Evolutionary conservation across 1,140 invertebrate species (phyloP), one percentile per base, ranked within the genome.

Genomic region (Danaus melanippus): DNA sequence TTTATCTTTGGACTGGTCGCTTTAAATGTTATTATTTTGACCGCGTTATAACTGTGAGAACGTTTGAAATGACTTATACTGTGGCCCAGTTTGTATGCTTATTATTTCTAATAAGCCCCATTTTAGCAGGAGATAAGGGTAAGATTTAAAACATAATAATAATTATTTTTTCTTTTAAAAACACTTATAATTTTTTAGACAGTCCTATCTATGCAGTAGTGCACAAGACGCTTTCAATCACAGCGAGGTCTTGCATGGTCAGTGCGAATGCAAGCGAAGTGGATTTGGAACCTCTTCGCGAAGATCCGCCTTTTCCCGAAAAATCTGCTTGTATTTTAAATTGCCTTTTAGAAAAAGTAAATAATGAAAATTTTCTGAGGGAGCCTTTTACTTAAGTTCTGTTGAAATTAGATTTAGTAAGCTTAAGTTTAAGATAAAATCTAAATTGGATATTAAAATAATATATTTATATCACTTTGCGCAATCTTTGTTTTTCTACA

Each of bases 271-370:
- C 71, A 0, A 79, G 76, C 1, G 68, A 77, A 56, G 50, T 62
- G 0, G 83, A 86, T 46, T 44, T 86, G 42, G 73, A 83, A 42
- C 56, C 77, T 9, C 64, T 84, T 5, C 66, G 77, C 0, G 60
- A 71, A 5, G 81, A 84, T 7, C 83, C 83, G 8, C 83, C 83
- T 0, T 86, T 76, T 44, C 81, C 83, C 2, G 76, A 86, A 47
- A 86, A 79, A 32, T 67, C 78, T 11, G 69, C 83, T 10, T 86
- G 81, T 45, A 83, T 86, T 46, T 46, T 86, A 12, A 80, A 72
- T 10, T 86, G 83, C 52, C 62, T 86, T n/a, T 56, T 86, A 10
- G 75, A 86, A 55, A 84, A 81, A 70, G 83, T 83, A 65, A 53
- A 32, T 32, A 7, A 32, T 32, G 0, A 32, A 32, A 32, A 32